These are phyloP conservation scores for Sebastes diploproa DNA, from an alignment of 2,797 vertebrate species.

Conservation along the genomic window DNA sequence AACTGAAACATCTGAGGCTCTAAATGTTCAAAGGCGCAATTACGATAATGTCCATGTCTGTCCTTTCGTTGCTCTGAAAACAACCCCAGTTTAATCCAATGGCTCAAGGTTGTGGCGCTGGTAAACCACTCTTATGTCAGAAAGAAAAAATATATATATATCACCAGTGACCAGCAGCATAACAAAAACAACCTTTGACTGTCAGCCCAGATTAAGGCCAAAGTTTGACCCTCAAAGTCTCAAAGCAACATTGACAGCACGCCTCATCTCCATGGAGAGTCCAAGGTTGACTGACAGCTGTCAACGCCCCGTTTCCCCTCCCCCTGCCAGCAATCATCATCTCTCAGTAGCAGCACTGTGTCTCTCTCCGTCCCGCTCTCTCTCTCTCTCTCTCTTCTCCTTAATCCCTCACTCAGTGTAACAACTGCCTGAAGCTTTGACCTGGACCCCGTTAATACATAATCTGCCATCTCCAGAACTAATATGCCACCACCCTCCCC, in stretches of 20 bases:
- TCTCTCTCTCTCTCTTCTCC: background rate
- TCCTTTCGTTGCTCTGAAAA: background rate
- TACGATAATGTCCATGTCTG: slow-evolving; percentile 3
- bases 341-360: slow-evolving; percentile 22
- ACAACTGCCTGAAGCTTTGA: slow-evolving; percentile 63
- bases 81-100: background rate
- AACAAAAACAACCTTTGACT: slow-evolving; percentile 39
- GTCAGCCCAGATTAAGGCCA: slow-evolving; percentile 56
- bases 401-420: slow-evolving; percentile 66
- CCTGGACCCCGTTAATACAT: slow-evolving; percentile 66
- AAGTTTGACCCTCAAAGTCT: slow-evolving; percentile 43
- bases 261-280: slow-evolving; percentile 31
- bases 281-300: slow-evolving; percentile 65
- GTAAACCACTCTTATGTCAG: background rate
- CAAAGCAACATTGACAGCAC: slow-evolving; percentile 24
- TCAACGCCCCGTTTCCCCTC: slow-evolving; percentile 30
- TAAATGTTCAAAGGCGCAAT: slow-evolving; percentile 2
- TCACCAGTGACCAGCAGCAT: background rate
- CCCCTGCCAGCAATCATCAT: slow-evolving; percentile 39
- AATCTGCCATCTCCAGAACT: slow-evolving; percentile 72
- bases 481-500: slow-evolving; percentile 45
- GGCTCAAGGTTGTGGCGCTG: background rate
- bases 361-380: background rate
- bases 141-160: background rate
- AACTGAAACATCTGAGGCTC: background rate